phyloP scores from a whole-genome alignment of 1,140 invertebrate species.

The Listronotus oregonensis region DNA sequence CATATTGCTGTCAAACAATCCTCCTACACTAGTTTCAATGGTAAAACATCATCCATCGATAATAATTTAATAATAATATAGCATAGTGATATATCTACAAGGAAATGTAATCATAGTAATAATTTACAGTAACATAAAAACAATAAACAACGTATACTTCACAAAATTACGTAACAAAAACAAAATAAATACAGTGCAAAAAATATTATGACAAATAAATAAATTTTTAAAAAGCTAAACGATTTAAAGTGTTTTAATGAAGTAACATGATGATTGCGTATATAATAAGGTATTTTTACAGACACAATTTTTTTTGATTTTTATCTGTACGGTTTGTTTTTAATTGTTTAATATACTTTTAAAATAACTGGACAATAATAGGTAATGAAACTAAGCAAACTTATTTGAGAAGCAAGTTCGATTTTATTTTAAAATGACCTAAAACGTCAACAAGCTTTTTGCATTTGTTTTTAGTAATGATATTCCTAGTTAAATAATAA shows the following conservation, averaged over 20 bases:
- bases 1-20: slow-evolving; percentile 29
- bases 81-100: slow-evolving; percentile 24
- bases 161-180: not conserved
- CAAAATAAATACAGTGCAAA: not conserved
- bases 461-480: no score
- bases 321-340: no score
- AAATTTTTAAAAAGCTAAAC: not conserved
- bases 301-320: no score
- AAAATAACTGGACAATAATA: no score
- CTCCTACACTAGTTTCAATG: slow-evolving; percentile 27
- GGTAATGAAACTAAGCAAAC: no score
- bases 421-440: no score
- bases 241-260: not conserved
- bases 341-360: no score
- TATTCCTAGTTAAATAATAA: no score
- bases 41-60: slow-evolving; percentile 13
- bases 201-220: not conserved
- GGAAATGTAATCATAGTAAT: not conserved
- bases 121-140: not conserved
- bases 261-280: no score
- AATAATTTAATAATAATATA: not conserved
- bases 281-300: no score
- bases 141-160: slow-evolving; percentile 2
- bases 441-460: no score
- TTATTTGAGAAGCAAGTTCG: no score